phyloP scores from a whole-genome alignment of 2,113 vertebrate genomes.

The Tetrax tetrax region DNA sequence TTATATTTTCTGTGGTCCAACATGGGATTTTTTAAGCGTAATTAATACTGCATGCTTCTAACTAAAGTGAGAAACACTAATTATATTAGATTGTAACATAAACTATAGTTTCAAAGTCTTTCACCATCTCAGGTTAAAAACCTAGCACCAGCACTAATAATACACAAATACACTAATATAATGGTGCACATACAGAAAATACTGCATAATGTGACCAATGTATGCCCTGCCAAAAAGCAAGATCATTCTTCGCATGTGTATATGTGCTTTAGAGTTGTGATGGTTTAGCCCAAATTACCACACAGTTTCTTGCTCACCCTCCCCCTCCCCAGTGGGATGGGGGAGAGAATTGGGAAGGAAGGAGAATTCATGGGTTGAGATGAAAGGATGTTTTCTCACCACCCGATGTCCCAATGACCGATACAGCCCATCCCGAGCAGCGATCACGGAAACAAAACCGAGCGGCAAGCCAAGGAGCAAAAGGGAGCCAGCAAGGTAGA shows the following conservation, averaged over 20 bases:
- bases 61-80: neutral
- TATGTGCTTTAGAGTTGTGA: neutral
- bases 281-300: too few species aligned
- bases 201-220: neutral
- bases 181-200: neutral
- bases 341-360: too few species aligned
- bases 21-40: neutral
- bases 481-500: too few species aligned
- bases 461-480: too few species aligned
- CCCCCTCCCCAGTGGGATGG: too few species aligned
- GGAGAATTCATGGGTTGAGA: too few species aligned
- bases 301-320: too few species aligned
- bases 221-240: neutral
- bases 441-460: too few species aligned
- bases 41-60: neutral
- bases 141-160: neutral
- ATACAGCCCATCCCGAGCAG: too few species aligned
- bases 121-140: neutral
- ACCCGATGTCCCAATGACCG: too few species aligned
- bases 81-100: neutral
- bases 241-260: rapidly evolving
- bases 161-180: neutral
- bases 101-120: neutral
- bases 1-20: neutral
- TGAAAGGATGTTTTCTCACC: too few species aligned